phyloP scores from a whole-genome alignment of 2,888 invertebrate genomes.

The Tetrapedia diversipes region DNA sequence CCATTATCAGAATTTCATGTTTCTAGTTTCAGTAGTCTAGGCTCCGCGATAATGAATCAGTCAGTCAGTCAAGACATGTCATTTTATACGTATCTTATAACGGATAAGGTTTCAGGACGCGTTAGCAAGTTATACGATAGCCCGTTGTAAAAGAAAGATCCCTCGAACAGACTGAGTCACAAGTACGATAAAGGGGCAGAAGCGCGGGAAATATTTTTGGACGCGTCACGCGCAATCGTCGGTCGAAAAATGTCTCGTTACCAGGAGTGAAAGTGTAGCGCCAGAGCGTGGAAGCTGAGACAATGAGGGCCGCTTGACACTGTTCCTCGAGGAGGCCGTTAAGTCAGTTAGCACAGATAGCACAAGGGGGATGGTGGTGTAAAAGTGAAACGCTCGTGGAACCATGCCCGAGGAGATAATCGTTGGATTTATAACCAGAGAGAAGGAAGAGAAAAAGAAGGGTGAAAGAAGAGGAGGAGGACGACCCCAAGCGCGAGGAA shows the following conservation, averaged over 20 bases:
- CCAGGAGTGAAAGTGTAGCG: neutral
- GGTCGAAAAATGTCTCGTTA: conserved; percentile 23
- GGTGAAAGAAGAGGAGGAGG: neutral
- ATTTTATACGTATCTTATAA: too few relatives aligned
- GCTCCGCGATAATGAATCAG: too few relatives aligned
- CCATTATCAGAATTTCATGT: too few relatives aligned
- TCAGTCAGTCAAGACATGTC: too few relatives aligned
- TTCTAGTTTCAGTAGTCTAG: too few relatives aligned
- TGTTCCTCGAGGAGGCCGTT: conserved; percentile 42
- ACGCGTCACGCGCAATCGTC: conserved; percentile 13
- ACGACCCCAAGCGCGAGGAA: neutral
- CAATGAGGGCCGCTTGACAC: conserved; percentile 50
- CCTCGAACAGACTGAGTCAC: too few relatives aligned
- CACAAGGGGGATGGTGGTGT: conserved; percentile 15
- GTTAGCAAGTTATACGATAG: too few relatives aligned
- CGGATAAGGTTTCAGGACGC: too few relatives aligned
- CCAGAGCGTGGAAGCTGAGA: neutral
- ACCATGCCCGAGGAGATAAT: conserved; percentile 27
- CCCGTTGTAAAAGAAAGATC: too few relatives aligned
- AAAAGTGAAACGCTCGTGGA: conserved; percentile 20
- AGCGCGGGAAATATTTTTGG: neutral
- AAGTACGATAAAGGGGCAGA: neutral
- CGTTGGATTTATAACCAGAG: conserved; percentile 25
- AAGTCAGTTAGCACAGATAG: conserved; percentile 43
- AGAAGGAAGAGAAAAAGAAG: neutral